Percentiles rank a stretch among this genome's conserved stretches.
These are phyloP conservation scores for Triplophysa dalaica DNA, from an alignment of 2,113 vertebrate species.

Conservation along the genomic window DNA sequence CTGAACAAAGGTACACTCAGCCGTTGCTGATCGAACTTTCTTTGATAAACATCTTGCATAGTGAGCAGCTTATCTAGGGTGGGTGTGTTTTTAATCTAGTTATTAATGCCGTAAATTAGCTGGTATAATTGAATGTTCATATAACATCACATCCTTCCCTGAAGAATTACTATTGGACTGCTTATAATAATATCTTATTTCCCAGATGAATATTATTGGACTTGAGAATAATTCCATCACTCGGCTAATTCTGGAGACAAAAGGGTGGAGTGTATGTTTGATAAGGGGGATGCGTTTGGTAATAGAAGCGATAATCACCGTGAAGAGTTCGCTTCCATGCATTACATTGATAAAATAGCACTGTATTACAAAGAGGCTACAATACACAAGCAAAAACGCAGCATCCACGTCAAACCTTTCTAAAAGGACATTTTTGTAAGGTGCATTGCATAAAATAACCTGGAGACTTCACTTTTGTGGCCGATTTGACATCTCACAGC, in stretches of 20 bases:
- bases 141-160: slow-evolving; percentile 50
- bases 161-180: slow-evolving; percentile 37
- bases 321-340: background rate
- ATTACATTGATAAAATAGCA: background rate
- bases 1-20: slow-evolving; percentile 17
- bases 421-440: slow-evolving; percentile 59
- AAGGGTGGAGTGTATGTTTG: slow-evolving; percentile 36
- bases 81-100: slow-evolving; percentile 49
- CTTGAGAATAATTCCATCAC: slow-evolving; percentile 52
- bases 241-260: slow-evolving; percentile 53
- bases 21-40: slow-evolving; percentile 1
- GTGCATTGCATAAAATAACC: slow-evolving; percentile 60
- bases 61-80: slow-evolving; percentile 37
- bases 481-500: slow-evolving; percentile 71
- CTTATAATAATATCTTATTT: slow-evolving; percentile 53
- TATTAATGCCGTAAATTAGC: slow-evolving; percentile 54
- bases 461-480: slow-evolving; percentile 58
- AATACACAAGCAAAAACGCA: background rate
- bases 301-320: background rate
- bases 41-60: slow-evolving; percentile 19
- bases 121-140: slow-evolving; percentile 54
- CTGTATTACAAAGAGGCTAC: background rate
- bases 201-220: slow-evolving; percentile 53
- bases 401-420: slow-evolving; percentile 56
- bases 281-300: slow-evolving; percentile 26